Evolutionary conservation across 2,888 invertebrate genomes (phyloP).

Genomic region (Epinotia bilunana): DNA sequence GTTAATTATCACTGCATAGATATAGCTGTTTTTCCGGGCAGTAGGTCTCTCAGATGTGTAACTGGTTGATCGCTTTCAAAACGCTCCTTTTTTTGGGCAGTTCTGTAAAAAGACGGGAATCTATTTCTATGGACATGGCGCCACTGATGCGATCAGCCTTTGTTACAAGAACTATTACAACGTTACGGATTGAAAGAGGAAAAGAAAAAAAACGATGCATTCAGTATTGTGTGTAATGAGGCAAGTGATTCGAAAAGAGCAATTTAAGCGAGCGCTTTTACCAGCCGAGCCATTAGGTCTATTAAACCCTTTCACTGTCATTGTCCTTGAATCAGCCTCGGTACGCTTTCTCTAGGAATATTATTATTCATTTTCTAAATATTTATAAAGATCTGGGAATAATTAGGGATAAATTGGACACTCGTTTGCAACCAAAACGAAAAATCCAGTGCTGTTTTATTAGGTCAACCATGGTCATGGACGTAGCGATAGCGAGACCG

Average conservation of each 20-base stretch:
- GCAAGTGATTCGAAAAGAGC: slow-evolving; percentile 55
- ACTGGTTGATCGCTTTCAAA: background rate
- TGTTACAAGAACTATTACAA: slow-evolving; percentile 31
- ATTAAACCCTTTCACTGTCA: slow-evolving; percentile 52
- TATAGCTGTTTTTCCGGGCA: no score
- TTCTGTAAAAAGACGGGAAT: slow-evolving; percentile 8
- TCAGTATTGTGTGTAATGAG: slow-evolving; percentile 57
- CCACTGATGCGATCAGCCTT: slow-evolving; percentile 30
- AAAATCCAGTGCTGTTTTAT: slow-evolving; percentile 49
- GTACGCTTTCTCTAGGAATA: slow-evolving; percentile 34
- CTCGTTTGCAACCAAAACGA: background rate
- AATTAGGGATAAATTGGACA: background rate
- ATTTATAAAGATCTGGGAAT: background rate
- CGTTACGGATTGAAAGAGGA: slow-evolving; percentile 39
- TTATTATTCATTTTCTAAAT: slow-evolving; percentile 18
- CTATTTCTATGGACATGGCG: slow-evolving; percentile 3
- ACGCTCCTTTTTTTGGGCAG: no score
- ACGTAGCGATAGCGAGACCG: slow-evolving; percentile 52
- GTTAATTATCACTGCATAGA: background rate
- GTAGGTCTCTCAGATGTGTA: background rate
- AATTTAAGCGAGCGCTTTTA: slow-evolving; percentile 40
- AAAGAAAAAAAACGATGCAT: slow-evolving; percentile 44
- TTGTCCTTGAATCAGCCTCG: slow-evolving; percentile 36
- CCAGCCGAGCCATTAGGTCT: slow-evolving; percentile 46
- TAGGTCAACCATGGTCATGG: slow-evolving; percentile 57